Conservation (phyloP, 2,113 vertebrate species). For the Rhea pennata region DNA sequence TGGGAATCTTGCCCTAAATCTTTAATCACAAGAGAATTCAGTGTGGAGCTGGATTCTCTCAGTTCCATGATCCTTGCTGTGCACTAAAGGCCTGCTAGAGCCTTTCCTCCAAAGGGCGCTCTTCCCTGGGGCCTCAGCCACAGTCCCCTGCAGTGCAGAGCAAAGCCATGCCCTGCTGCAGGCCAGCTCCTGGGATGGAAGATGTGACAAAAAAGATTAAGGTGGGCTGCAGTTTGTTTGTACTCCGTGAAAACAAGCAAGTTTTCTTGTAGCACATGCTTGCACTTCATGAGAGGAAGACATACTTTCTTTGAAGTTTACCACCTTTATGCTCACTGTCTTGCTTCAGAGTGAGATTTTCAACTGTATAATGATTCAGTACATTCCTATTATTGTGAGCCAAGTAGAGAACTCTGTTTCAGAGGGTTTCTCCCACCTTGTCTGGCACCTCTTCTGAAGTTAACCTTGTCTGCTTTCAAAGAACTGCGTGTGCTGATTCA, state of each 20-base stretch:
- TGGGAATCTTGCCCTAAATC: not conserved
- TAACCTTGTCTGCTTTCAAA: not conserved
- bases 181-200: accelerated
- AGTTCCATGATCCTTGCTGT: not conserved
- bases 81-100: not conserved
- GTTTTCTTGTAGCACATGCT: accelerated
- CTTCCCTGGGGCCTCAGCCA: not conserved
- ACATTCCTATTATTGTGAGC: not conserved
- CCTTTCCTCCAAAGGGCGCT: not conserved
- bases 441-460: not conserved
- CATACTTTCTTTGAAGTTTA: not conserved
- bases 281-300: not conserved
- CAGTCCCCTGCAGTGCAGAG: accelerated
- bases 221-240: not conserved
- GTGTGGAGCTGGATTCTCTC: not conserved
- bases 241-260: not conserved
- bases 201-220: not conserved
- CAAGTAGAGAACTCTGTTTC: not conserved
- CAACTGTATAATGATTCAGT: not conserved
- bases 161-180: not conserved
- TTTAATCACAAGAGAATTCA: not conserved
- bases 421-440: not conserved
- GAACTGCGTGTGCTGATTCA: not conserved
- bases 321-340: not conserved
- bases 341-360: not conserved